A percentile compares a stretch with the other conserved stretches of the same genome.
These are phyloP conservation scores for Ochropleura leucogaster DNA, from an alignment of 2,888 invertebrate genomes.

Conservation along the genomic window DNA sequence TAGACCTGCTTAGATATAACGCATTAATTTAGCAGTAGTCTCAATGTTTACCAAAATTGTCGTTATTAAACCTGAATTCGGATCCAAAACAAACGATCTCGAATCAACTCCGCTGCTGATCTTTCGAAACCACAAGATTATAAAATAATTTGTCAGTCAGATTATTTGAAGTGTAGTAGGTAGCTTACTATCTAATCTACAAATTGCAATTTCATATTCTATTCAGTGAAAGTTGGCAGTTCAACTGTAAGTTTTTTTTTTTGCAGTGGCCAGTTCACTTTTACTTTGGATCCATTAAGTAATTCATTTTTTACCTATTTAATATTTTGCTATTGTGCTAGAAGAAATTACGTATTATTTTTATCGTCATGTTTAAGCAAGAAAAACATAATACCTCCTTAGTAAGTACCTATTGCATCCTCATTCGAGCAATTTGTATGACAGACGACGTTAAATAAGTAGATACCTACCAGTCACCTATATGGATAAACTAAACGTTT, in stretches of 20 bases:
- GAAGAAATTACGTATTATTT: not conserved
- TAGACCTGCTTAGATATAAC: not conserved
- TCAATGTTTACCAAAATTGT: not conserved
- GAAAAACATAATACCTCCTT: not conserved
- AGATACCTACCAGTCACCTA: not conserved
- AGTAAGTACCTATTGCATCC: constrained; percentile 10
- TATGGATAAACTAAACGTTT: not conserved
- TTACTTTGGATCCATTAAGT: constrained; percentile 53
- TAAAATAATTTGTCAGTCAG: constrained; percentile 21
- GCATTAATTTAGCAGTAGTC: not conserved
- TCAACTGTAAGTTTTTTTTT: constrained; percentile 27
- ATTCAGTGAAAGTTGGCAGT: constrained; percentile 59
- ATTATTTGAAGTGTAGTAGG: not conserved
- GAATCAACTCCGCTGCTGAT: not conserved
- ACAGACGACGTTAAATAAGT: not conserved
- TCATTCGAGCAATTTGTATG: constrained; percentile 27
- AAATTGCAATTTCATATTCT: constrained; percentile 23
- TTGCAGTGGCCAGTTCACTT: constrained; percentile 46
- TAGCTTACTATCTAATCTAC: constrained; percentile 5
- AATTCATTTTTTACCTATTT: constrained; percentile 16
- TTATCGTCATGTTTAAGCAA: not conserved
- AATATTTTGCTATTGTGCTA: not conserved
- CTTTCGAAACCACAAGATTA: not conserved
- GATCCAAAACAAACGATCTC: not conserved
- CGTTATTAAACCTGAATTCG: not conserved